Percentiles rank a stretch among this genome's conserved stretches.
Conservation (phyloP, 1,140 invertebrate species). For the Pseudomyrmex flavicornis region DNA sequence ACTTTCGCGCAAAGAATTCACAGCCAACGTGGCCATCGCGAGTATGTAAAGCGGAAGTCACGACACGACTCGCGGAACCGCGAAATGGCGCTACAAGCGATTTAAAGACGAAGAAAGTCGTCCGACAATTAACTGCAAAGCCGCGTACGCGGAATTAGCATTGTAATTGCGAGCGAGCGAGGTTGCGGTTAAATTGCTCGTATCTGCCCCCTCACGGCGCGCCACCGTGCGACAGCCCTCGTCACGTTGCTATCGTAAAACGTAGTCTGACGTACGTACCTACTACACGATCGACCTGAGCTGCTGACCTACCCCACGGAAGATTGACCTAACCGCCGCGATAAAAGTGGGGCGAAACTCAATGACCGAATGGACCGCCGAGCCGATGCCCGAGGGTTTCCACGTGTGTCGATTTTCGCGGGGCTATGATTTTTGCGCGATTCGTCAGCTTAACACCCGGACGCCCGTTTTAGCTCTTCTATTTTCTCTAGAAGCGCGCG, state of each 20-base stretch:
- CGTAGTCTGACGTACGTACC: conserved; percentile 57
- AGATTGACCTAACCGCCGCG: conserved; percentile 37
- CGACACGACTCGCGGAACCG: neutral
- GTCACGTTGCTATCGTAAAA: conserved; percentile 69
- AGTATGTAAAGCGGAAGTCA: neutral
- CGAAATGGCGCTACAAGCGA: conserved; percentile 40
- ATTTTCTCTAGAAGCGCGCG: conserved; percentile 20
- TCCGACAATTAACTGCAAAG: conserved; percentile 66
- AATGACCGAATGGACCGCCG: conserved; percentile 31
- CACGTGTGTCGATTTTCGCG: conserved; percentile 48
- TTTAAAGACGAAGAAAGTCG: conserved; percentile 63
- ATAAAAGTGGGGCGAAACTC: conserved; percentile 20
- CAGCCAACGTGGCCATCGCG: too few species aligned
- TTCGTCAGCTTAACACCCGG: conserved; percentile 5
- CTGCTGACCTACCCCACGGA: conserved; percentile 9
- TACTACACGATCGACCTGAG: conserved; percentile 59
- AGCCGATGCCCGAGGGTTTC: conserved; percentile 23
- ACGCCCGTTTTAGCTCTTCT: neutral
- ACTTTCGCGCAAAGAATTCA: too few species aligned
- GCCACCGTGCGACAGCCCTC: conserved; percentile 18
- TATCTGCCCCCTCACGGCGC: neutral
- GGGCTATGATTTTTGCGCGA: conserved; percentile 28
- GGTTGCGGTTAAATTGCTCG: conserved; percentile 63
- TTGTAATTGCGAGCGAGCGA: conserved; percentile 69
- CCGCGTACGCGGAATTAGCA: conserved; percentile 72